Conservation (phyloP, 2,797 vertebrate species). For the Oreonectes daqikongensis region DNA sequence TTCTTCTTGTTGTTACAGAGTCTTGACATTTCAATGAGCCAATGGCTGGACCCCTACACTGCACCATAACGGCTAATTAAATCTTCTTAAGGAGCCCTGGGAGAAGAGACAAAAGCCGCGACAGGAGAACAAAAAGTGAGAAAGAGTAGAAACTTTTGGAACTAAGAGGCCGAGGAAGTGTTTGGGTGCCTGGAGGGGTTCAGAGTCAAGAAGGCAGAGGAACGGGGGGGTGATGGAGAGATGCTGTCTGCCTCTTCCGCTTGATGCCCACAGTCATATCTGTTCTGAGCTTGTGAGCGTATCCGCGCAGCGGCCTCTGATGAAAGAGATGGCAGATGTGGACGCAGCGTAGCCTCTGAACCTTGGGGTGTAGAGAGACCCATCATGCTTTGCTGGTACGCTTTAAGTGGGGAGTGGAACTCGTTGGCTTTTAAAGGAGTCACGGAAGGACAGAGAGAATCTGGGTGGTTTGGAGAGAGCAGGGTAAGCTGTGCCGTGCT, state of each 20-base stretch:
- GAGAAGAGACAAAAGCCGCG: conserved; percentile 34
- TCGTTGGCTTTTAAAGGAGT: conserved; percentile 21
- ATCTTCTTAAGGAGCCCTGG: conserved; percentile 44
- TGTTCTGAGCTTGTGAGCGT: conserved; percentile 16
- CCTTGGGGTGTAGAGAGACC: conserved; percentile 22
- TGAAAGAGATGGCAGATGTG: conserved; percentile 42
- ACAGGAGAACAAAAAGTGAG: conserved; percentile 9
- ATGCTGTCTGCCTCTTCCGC: conserved; percentile 24
- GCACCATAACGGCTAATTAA: conserved; percentile 63
- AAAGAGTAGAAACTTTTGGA: conserved; percentile 23
- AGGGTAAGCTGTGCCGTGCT: background rate
- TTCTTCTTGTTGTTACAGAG: conserved; percentile 67
- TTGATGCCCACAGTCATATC: conserved; percentile 35
- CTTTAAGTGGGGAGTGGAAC: conserved; percentile 8
- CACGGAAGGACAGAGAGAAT: conserved; percentile 1
- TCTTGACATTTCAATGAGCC: conserved; percentile 70
- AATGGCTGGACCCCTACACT: conserved; percentile 49
- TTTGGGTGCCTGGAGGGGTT: conserved; percentile 22
- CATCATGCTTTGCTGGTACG: conserved; percentile 17
- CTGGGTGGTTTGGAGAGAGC: conserved; percentile 1
- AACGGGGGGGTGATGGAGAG: conserved; percentile 18
- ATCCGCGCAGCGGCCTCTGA: conserved; percentile 39
- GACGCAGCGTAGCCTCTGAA: conserved; percentile 33
- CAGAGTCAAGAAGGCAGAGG: conserved; percentile 19
- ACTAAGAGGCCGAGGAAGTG: conserved; percentile 2